Conservation (phyloP, 2,888 invertebrate genomes). For the Harpagoxenus sublaevis region DNA sequence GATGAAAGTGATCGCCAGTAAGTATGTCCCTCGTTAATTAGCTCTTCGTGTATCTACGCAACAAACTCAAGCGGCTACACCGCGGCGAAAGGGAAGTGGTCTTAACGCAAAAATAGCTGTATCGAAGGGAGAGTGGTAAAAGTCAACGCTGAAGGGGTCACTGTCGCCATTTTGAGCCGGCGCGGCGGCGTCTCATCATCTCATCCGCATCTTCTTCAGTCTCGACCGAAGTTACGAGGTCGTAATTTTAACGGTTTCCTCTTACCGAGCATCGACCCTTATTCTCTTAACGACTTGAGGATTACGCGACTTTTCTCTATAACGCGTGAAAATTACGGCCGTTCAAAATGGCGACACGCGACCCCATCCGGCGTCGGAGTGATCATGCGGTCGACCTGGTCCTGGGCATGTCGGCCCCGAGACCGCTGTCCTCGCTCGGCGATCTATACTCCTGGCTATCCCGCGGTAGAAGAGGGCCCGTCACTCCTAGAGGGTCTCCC, state of each 20-base stretch:
- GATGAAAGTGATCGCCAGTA: conserved; percentile 14
- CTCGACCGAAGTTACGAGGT: neutral
- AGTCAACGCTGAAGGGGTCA: conserved; percentile 7
- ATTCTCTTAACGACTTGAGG: neutral
- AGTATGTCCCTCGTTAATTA: conserved; percentile 16
- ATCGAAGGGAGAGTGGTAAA: neutral
- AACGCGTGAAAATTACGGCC: neutral
- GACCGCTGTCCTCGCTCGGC: conserved; percentile 97
- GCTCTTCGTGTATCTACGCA: conserved; percentile 23
- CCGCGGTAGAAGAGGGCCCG: conserved; percentile 83
- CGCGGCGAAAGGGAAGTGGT: neutral
- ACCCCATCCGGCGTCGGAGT: conserved; percentile 5
- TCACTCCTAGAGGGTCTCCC: conserved; percentile 85
- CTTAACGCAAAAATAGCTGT: conserved; percentile 20
- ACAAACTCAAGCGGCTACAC: conserved; percentile 15
- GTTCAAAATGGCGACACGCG: conserved; percentile 27
- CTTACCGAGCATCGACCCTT: neutral
- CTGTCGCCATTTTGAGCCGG: conserved; percentile 18
- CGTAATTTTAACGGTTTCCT: neutral
- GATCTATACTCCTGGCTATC: conserved; percentile 92
- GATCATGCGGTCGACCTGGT: conserved; percentile 79
- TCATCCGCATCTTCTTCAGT: neutral
- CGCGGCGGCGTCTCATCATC: neutral
- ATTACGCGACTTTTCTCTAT: neutral
- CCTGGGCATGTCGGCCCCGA: conserved; percentile 93